These are phyloP conservation scores for Xylocopa sonorina DNA, from an alignment of 1,140 invertebrate genomes.

Conservation along the genomic window DNA sequence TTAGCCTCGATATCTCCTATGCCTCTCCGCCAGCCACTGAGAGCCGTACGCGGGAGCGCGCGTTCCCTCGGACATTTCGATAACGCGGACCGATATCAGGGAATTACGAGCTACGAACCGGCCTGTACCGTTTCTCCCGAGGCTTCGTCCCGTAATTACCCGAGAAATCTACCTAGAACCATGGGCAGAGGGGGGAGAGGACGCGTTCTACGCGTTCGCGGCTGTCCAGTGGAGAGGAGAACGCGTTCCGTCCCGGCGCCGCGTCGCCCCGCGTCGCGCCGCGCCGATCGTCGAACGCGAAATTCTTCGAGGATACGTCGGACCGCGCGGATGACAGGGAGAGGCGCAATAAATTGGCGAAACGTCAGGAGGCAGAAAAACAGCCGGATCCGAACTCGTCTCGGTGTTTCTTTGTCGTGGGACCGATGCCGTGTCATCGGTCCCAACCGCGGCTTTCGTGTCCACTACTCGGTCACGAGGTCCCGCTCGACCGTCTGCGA, in stretches of 20 bases:
- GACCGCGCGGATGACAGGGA: slow-evolving; percentile 55
- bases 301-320: slow-evolving; percentile 58
- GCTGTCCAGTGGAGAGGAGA: not conserved
- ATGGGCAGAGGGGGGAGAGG: too few species aligned
- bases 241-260: not conserved
- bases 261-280: too few species aligned
- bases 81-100: slow-evolving; percentile 20
- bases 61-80: not conserved
- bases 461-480: slow-evolving; percentile 57
- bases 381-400: slow-evolving; percentile 54
- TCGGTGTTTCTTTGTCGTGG: slow-evolving; percentile 64
- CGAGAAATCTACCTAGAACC: too few species aligned
- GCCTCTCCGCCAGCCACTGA: too few species aligned
- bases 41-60: not conserved
- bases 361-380: slow-evolving; percentile 64
- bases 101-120: slow-evolving; percentile 1
- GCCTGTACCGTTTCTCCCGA: not conserved
- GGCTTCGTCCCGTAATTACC: not conserved
- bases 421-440: slow-evolving; percentile 63
- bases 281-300: slow-evolving; percentile 35
- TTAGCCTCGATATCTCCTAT: slow-evolving; percentile 38
- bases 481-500: slow-evolving; percentile 55
- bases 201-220: too few species aligned
- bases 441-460: slow-evolving; percentile 57
- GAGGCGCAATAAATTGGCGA: slow-evolving; percentile 65